phyloP scores from a whole-genome alignment of 2,888 invertebrate genomes.

The Vesta saturnalis region DNA sequence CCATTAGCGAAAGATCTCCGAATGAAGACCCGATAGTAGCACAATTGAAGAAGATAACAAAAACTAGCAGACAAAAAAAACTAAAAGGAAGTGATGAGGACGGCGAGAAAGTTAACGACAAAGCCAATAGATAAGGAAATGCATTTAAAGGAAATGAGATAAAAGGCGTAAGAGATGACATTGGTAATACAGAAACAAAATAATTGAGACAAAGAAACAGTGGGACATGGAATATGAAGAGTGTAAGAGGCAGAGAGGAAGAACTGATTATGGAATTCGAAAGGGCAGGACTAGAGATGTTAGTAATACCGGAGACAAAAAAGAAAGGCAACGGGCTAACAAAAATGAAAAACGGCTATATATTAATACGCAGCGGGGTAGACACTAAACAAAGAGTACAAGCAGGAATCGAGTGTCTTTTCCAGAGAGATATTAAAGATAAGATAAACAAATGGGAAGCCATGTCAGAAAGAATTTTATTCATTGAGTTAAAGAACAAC shows the following conservation, averaged over 20 bases:
- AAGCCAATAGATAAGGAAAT: neutral
- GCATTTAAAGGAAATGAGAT: neutral
- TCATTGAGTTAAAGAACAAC: slow-evolving; percentile 25
- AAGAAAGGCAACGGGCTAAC: slow-evolving; percentile 28
- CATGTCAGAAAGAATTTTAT: slow-evolving; percentile 24
- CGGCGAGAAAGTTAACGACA: neutral
- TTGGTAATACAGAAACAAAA: no score
- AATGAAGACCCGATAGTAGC: neutral
- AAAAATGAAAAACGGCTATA: slow-evolving; percentile 28
- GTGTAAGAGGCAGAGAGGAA: slow-evolving; percentile 30
- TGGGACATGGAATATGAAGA: slow-evolving; percentile 24
- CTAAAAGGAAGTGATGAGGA: neutral
- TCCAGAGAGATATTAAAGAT: slow-evolving; percentile 20
- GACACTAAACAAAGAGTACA: slow-evolving; percentile 23
- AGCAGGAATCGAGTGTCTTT: slow-evolving; percentile 21
- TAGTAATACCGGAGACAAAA: slow-evolving; percentile 32
- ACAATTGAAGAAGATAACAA: neutral
- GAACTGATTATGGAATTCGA: slow-evolving; percentile 49
- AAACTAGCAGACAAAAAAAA: neutral
- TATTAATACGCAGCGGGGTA: slow-evolving; percentile 31
- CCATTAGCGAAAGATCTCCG: slow-evolving; percentile 3
- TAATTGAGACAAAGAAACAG: slow-evolving; percentile 11
- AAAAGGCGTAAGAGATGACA: neutral
- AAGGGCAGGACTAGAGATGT: slow-evolving; percentile 54
- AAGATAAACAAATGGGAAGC: slow-evolving; percentile 23